A percentile compares a stretch with the other conserved stretches of the same genome.
phyloP scores from a whole-genome alignment of 2,113 vertebrate genomes.

The Austrofundulus limnaeus region DNA sequence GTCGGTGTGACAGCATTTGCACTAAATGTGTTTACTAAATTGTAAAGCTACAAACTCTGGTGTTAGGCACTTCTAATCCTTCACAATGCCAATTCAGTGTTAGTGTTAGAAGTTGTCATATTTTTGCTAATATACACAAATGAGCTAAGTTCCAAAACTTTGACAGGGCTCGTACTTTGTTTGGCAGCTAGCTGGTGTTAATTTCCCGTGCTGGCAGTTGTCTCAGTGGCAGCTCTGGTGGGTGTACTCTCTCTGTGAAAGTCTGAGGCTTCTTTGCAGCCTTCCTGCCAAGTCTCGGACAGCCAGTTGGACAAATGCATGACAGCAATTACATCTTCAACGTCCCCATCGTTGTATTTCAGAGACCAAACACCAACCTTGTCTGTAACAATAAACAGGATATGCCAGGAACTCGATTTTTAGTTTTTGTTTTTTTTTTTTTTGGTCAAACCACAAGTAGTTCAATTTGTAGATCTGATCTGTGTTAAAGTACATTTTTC shows the following conservation, averaged over 20 bases:
- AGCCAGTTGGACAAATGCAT: conserved; percentile 21
- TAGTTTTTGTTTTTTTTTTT: neutral
- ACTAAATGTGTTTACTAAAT: conserved; percentile 41
- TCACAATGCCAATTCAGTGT: conserved; percentile 30
- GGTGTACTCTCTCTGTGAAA: conserved; percentile 21
- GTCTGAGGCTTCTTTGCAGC: conserved; percentile 18
- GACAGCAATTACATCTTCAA: conserved; percentile 31
- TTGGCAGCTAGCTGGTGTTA: conserved; percentile 49
- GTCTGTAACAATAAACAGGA: conserved; percentile 6
- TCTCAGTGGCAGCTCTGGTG: conserved; percentile 37
- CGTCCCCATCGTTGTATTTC: conserved; percentile 24
- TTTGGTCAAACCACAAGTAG: neutral
- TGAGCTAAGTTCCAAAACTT: conserved; percentile 35
- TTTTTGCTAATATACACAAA: conserved; percentile 51
- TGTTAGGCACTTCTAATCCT: conserved; percentile 29
- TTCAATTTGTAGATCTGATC: conserved; percentile 11
- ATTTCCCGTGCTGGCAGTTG: conserved; percentile 55
- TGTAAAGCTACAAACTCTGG: conserved; percentile 34
- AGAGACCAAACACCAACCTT: conserved; percentile 3
- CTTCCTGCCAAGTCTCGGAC: conserved; percentile 28
- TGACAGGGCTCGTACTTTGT: conserved; percentile 50
- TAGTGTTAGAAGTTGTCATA: conserved; percentile 33
- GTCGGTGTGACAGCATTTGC: conserved; percentile 6
- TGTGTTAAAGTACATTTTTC: neutral
- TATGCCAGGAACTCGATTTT: conserved; percentile 1